A percentile compares a stretch with the other conserved stretches of the same genome.
phyloP scores from a whole-genome alignment of 2,113 vertebrate genomes.

The Scalopus aquaticus region DNA sequence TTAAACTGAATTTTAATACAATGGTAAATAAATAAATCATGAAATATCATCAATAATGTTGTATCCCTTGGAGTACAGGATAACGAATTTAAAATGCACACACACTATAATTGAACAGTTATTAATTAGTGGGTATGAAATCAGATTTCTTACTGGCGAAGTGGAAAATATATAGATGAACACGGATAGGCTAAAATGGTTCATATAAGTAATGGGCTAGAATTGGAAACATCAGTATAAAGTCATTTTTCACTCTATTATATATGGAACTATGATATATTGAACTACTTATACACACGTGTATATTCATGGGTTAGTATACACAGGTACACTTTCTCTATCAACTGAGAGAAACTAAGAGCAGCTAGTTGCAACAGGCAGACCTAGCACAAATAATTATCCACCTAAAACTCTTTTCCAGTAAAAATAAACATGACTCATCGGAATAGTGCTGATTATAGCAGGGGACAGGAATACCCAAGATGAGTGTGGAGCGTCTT shows the following conservation, averaged over 20 bases:
- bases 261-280: background rate
- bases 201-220: background rate
- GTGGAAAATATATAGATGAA: background rate
- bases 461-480: background rate
- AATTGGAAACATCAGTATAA: background rate
- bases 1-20: background rate
- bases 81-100: background rate
- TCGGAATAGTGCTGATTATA: background rate
- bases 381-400: background rate
- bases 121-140: background rate
- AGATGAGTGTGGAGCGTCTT: background rate
- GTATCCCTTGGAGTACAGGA: too few relatives aligned
- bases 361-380: background rate
- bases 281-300: background rate
- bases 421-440: background rate
- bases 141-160: background rate
- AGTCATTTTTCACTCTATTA: background rate
- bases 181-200: background rate
- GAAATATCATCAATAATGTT: background rate
- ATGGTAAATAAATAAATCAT: background rate
- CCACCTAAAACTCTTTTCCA: background rate
- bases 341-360: background rate
- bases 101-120: background rate
- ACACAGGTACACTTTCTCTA: background rate
- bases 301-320: background rate